Conservation (phyloP, 1,140 invertebrate genomes). For the Adoxophyes honmai region DNA sequence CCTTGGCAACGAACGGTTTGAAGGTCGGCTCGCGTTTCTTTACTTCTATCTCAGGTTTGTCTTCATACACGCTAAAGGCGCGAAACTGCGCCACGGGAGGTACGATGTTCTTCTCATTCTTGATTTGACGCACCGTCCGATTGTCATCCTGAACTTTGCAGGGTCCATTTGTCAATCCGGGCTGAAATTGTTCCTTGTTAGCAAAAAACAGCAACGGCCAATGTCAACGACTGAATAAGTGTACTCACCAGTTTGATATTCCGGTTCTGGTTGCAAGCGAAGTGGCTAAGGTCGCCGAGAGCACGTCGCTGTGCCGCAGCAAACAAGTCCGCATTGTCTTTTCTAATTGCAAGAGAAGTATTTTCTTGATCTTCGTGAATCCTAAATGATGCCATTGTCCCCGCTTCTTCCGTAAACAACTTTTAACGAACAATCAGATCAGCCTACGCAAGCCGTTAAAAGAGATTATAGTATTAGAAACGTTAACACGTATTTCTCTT, state of each 20-base stretch:
- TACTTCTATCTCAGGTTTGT: slow-evolving; percentile 77
- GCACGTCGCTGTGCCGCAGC: slow-evolving; percentile 78
- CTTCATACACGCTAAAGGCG: slow-evolving; percentile 85
- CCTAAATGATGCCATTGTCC: slow-evolving; percentile 80
- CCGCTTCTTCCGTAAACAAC: slow-evolving; percentile 56
- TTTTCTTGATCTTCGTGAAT: slow-evolving; percentile 85
- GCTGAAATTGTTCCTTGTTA: slow-evolving; percentile 37
- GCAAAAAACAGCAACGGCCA: slow-evolving; percentile 12
- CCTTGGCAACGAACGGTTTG: slow-evolving; percentile 56
- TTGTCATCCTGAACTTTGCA: slow-evolving; percentile 71
- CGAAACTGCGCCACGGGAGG: slow-evolving; percentile 82
- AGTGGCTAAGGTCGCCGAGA: slow-evolving; percentile 63
- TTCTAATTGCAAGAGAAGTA: slow-evolving; percentile 51
- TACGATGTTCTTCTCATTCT: slow-evolving; percentile 70
- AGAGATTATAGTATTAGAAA: slow-evolving; percentile 38
- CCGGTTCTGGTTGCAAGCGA: slow-evolving; percentile 65
- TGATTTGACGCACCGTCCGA: slow-evolving; percentile 60
- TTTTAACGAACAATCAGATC: slow-evolving; percentile 38
- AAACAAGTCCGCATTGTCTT: slow-evolving; percentile 68
- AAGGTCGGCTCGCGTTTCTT: slow-evolving; percentile 71
- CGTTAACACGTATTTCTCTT: slow-evolving; percentile 33
- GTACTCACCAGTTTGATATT: slow-evolving; percentile 62
- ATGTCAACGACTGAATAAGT: neutral
- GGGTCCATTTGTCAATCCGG: slow-evolving; percentile 62
- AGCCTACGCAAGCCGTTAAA: slow-evolving; percentile 30